These are phyloP conservation scores for Sepioteuthis lessoniana DNA, from an alignment of 2,888 invertebrate species.

Conservation along the genomic window DNA sequence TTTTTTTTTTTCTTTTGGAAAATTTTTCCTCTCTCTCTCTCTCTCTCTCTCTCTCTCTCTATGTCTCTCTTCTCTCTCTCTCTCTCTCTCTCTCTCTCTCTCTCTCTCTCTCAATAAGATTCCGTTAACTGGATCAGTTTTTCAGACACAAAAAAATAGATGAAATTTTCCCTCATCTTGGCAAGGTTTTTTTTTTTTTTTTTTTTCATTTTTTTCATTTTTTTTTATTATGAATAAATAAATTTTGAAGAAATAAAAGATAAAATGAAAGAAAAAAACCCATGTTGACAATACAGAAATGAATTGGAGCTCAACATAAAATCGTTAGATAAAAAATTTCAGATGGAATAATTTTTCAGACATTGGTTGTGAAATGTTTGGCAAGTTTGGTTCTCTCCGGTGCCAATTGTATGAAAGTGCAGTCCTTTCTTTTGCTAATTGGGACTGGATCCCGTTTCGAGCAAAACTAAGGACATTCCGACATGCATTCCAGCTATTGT, in stretches of 20 bases:
- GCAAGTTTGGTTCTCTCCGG: background rate
- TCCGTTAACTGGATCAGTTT: background rate
- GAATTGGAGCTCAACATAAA: background rate
- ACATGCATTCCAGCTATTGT: background rate
- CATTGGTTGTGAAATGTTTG: slow-evolving; percentile 6
- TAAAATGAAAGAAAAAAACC: background rate
- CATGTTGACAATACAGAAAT: background rate
- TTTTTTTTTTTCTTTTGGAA: background rate
- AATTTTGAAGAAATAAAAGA: background rate
- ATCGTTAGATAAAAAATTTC: background rate
- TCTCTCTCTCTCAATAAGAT: background rate
- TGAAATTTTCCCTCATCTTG: background rate
- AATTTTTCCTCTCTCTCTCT: too few relatives aligned
- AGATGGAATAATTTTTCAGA: background rate
- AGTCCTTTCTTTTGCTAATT: slow-evolving; percentile 33
- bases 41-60: too few relatives aligned
- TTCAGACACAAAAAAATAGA: background rate
- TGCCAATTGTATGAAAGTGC: background rate
- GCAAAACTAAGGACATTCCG: background rate
- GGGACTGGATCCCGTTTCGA: background rate
- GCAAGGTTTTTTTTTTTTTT: too few relatives aligned
- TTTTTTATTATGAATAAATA: too few relatives aligned
- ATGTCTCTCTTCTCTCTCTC: background rate
- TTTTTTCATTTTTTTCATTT: too few relatives aligned
- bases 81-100: background rate